Evolutionary conservation across 1,140 invertebrate genomes (phyloP), one percentile per base, ranked within the genome.

Genomic region (Vanessa tameamea): DNA sequence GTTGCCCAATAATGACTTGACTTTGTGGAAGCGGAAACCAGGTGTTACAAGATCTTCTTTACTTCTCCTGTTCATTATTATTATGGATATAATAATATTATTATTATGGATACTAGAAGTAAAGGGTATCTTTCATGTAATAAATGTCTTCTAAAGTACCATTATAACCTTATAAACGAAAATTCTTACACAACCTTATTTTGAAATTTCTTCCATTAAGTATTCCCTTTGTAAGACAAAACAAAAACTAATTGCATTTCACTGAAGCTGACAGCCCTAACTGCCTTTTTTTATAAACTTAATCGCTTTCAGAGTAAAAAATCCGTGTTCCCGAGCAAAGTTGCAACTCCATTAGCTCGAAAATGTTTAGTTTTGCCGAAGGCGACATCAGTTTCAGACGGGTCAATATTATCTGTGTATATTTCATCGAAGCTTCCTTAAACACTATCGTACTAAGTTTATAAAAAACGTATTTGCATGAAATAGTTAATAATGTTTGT

Each of bases 221-320:
- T 61, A 37, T 61, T 37, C 57, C 15, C 57, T 61, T 59, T 59
- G 26, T 20, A 37, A 61, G 13, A 59, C 31, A 37, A 61, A 61
- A 61, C 55, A 57, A 37, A 61, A 61, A 61, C 57, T 61, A 61
- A 61, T 61, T 61, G 57, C 43, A 61, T 37, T 8, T 13, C 13
- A 14, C 57, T 61, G 26, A n/a, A 37, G 15, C 11, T 61, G 26
- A 61, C 57, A 61, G 57, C 57, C 57, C 57, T 61, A 51, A 31
- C 26, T 61, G 31, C 6, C 15, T 37, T 61, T 61, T 61, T 61
- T 31, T 31, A 2, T 15, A 59, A 37, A n/a, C 15, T 31, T 37
- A 31, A 37, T 61, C 23, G 57, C 14, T 61, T 31, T 37, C 23
- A 12, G 16, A 37, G 23, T n/a, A 16, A 37, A 59, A 59, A 59